Evolutionary conservation across 2,888 invertebrate species (phyloP).

Genomic region (Cryptocephalus moraei): DNA sequence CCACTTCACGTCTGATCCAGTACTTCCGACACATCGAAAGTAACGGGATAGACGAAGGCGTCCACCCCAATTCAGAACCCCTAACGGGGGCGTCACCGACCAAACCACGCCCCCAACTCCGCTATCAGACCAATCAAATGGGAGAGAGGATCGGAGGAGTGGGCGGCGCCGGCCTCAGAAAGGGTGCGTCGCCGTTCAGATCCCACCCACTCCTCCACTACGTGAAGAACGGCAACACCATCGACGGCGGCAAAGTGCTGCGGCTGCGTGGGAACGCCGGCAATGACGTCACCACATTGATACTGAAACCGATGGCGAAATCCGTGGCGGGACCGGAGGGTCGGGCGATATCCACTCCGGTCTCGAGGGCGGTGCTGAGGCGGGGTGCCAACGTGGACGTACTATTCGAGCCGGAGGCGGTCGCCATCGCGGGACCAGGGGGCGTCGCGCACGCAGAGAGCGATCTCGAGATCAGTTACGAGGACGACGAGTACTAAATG

Average conservation of each 20-base stretch:
- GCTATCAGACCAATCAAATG: not conserved
- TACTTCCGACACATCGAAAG: too few relatives aligned
- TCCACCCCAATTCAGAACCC: too few relatives aligned
- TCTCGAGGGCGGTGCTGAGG: constrained; percentile 54
- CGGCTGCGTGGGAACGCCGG: constrained; percentile 20
- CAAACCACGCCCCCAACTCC: too few relatives aligned
- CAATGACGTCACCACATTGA: constrained; percentile 35
- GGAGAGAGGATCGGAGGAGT: not conserved
- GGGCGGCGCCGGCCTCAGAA: not conserved
- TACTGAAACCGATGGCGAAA: constrained; percentile 55
- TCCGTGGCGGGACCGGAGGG: constrained; percentile 57
- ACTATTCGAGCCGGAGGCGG: constrained; percentile 55
- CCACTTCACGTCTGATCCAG: too few relatives aligned
- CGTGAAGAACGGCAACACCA: constrained; percentile 28
- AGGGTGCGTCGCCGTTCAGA: constrained; percentile 20
- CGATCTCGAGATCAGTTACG: constrained; percentile 46
- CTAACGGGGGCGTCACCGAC: too few relatives aligned
- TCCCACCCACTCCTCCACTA: constrained; percentile 30
- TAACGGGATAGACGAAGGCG: too few relatives aligned
- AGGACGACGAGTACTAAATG: constrained; percentile 14
- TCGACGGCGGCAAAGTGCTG: constrained; percentile 23
- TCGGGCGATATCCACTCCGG: constrained; percentile 58
- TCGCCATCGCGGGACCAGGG: constrained; percentile 65
- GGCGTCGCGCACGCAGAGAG: constrained; percentile 69
- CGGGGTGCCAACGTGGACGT: constrained; percentile 52